Evolutionary conservation across 2,113 vertebrate species (phyloP).

Genomic region (Parotia lawesii): DNA sequence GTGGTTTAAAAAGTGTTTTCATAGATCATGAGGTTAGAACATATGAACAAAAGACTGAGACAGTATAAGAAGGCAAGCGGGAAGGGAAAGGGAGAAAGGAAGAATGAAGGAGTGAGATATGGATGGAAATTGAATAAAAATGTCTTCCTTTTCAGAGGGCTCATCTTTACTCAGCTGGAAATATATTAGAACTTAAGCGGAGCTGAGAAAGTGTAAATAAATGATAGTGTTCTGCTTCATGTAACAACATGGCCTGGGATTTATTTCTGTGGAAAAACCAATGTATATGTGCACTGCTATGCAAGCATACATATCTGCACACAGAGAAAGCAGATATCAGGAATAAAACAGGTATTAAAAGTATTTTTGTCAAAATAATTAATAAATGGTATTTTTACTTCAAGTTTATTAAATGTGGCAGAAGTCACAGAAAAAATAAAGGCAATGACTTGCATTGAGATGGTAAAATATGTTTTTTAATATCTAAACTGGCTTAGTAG

Average conservation of each 20-base stretch:
- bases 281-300: background rate
- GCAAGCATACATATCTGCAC: background rate
- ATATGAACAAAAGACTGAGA: background rate
- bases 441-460: background rate
- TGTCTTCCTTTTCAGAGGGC: background rate
- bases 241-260: background rate
- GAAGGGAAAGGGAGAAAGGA: background rate
- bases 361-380: background rate
- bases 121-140: background rate
- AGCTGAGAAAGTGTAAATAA: slow-evolving; percentile 17
- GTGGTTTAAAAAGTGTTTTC: background rate
- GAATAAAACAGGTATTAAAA: background rate
- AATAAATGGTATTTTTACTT: background rate
- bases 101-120: background rate
- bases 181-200: background rate
- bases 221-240: background rate
- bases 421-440: background rate
- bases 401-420: background rate
- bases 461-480: background rate
- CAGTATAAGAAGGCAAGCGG: background rate
- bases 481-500: background rate
- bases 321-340: background rate
- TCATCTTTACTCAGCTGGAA: background rate
- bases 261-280: background rate
- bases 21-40: background rate